phyloP scores from a whole-genome alignment of 2,888 invertebrate genomes.

The Ophioninae sp. region DNA sequence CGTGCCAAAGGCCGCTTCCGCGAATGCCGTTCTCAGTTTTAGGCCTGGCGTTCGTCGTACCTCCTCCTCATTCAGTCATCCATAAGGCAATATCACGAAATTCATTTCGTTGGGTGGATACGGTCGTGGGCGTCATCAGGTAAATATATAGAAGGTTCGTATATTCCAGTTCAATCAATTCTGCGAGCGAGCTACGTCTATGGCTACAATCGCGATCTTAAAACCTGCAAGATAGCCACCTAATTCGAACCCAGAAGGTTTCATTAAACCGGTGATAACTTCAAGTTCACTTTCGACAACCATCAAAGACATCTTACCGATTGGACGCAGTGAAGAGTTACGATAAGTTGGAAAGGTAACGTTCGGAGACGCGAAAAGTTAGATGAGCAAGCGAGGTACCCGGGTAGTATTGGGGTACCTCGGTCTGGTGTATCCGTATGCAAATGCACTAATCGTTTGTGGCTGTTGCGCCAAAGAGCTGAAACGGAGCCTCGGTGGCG shows the following conservation, averaged over 20 bases:
- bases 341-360: too few relatives aligned
- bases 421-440: not conserved
- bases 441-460: slow-evolving; percentile 58
- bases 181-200: not conserved
- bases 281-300: too few relatives aligned
- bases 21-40: slow-evolving; percentile 22
- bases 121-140: not conserved
- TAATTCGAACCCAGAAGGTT: too few relatives aligned
- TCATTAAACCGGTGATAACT: too few relatives aligned
- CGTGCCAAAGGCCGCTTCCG: slow-evolving; percentile 70
- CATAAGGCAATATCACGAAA: not conserved
- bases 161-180: not conserved
- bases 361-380: too few relatives aligned
- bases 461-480: slow-evolving; percentile 19
- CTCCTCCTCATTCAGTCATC: not conserved
- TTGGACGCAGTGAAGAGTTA: too few relatives aligned
- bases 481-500: not conserved
- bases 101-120: not conserved
- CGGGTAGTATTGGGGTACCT: slow-evolving; percentile 4
- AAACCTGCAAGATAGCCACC: too few relatives aligned
- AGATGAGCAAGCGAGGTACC: too few relatives aligned
- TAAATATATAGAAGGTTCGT: not conserved
- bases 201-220: not conserved
- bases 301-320: too few relatives aligned
- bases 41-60: slow-evolving; percentile 39